Evolutionary conservation across 2,888 invertebrate genomes (phyloP).

Genomic region (Tolmerus cingulatus): DNA sequence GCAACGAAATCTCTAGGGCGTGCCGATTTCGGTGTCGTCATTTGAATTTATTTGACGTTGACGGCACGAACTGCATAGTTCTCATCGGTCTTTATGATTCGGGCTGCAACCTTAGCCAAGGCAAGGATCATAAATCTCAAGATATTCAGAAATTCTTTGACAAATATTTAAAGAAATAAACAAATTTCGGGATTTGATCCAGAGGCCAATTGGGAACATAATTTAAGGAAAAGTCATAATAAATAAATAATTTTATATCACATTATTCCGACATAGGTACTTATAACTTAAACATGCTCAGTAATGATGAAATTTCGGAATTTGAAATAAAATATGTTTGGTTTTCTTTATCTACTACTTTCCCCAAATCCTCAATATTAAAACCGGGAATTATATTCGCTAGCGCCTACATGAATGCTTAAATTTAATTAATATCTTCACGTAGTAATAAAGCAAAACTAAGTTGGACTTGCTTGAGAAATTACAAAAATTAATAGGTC

Average conservation of each 20-base stretch:
- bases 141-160: neutral
- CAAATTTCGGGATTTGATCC: neutral
- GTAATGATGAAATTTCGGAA: too few species aligned
- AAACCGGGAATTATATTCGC: too few species aligned
- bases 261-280: too few species aligned
- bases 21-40: slow-evolving; percentile 3
- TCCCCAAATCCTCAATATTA: too few species aligned
- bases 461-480: too few species aligned
- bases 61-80: neutral
- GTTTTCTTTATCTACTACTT: too few species aligned
- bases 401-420: too few species aligned
- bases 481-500: too few species aligned
- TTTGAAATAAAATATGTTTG: too few species aligned
- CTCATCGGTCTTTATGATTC: neutral
- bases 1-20: neutral
- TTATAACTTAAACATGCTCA: too few species aligned
- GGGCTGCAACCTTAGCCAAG: neutral
- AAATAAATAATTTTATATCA: neutral
- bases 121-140: neutral
- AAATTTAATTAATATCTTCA: too few species aligned
- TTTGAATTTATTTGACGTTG: slow-evolving; percentile 12
- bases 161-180: neutral
- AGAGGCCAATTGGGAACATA: neutral
- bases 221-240: neutral
- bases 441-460: too few species aligned